Conservation (phyloP, 2,113 vertebrate species). For the Hippocampus mohnikei region DNA sequence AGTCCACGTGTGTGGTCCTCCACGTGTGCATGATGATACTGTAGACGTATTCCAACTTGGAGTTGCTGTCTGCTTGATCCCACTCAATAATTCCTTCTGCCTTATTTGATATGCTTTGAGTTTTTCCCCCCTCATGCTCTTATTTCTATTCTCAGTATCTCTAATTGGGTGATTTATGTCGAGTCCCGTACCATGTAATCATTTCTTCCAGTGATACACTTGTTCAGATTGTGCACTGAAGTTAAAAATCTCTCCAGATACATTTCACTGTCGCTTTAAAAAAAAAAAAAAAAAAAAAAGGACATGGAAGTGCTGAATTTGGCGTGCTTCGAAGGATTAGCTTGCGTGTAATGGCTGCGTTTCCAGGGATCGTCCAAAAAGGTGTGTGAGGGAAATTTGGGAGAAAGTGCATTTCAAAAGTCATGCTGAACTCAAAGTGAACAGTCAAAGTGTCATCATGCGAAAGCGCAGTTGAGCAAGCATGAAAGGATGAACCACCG, state of each 20-base stretch:
- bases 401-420: background rate
- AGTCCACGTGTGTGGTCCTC: constrained; percentile 17
- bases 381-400: background rate
- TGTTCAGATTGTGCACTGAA: background rate
- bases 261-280: too few species aligned
- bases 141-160: background rate
- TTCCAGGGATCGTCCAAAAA: background rate
- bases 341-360: background rate
- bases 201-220: background rate
- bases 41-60: background rate
- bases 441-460: background rate
- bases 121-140: background rate
- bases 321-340: too few species aligned
- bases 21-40: background rate
- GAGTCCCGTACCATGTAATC: background rate
- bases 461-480: background rate
- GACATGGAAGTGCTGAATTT: too few species aligned
- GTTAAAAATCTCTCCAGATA: too few species aligned
- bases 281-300: background rate
- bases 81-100: background rate
- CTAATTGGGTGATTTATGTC: background rate
- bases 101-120: background rate
- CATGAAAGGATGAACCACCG: too few species aligned
- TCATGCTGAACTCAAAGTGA: background rate
- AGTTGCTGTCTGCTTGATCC: background rate